Evolutionary conservation across 2,113 vertebrate genomes (phyloP).

Genomic region (Mus pahari): DNA sequence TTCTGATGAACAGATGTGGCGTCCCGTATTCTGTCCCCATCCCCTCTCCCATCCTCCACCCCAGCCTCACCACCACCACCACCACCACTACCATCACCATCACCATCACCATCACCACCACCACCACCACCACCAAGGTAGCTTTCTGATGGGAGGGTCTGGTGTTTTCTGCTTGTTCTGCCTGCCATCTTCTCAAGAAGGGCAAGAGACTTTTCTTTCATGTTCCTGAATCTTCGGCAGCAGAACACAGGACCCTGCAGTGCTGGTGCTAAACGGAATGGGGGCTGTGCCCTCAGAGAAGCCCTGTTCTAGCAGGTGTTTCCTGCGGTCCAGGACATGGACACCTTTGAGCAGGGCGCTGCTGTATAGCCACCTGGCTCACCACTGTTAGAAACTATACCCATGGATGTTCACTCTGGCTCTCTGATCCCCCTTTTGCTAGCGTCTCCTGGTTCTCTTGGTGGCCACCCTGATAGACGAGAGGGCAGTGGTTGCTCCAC

Average conservation of each 20-base stretch:
- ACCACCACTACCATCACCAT: no score
- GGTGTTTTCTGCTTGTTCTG: not conserved
- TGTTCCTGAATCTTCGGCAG: conserved; percentile 7
- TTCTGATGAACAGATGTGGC: not conserved
- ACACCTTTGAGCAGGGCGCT: accelerated
- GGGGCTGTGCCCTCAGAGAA: not conserved
- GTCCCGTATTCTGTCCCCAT: no score
- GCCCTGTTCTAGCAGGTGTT: not conserved
- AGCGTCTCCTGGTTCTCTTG: not conserved
- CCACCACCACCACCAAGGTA: not conserved
- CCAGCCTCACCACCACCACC: not conserved
- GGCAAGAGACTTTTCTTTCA: not conserved
- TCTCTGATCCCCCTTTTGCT: not conserved
- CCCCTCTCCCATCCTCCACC: not conserved
- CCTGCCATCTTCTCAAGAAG: not conserved
- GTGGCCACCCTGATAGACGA: not conserved
- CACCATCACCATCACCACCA: no score
- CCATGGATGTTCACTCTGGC: not conserved
- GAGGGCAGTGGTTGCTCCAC: not conserved
- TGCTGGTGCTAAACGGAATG: not conserved
- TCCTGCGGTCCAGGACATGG: not conserved
- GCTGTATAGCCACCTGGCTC: not conserved
- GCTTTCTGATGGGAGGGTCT: not conserved
- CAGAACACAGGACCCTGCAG: not conserved
- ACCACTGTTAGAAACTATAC: not conserved